Base-by-base conservation (phyloP, 2,888 invertebrate genomes). In the Sphaerophoria taeniata region DNA sequence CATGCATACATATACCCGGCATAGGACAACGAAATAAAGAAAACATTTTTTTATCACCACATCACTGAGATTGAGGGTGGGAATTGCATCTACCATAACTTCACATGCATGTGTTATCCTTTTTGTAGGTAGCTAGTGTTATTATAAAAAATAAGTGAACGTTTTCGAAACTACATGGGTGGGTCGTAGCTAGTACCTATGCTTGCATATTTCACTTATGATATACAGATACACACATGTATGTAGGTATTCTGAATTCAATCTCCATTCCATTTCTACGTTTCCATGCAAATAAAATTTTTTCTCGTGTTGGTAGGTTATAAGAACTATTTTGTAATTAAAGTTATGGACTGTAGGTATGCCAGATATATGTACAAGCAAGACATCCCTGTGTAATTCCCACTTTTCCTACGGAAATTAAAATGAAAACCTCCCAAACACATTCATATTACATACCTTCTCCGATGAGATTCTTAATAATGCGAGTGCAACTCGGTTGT, bases 61-160 rank as follows among this genome's bases (percentile, higher is more conserved):
- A 76, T 76, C 81, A 81, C 85, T 69, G 81, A 81, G 69, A 85
- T 76, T 85, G 81, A 80, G 81, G 61, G 76, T 63, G 76, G 76
- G 81, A 81, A 81, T 76, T 76, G 72, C 81, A 76, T 76, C 43
- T 56, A 76, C 61, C 24, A 24, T 73, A 85, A 76, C 85, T 76
- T 76, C 76, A 72, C 55, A 73, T 76, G 72, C 47, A 71, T 79
- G 75, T 79, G 75, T 51, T 75, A 67, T 74, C 74, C 75, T 84
- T 79, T 82, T 84, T 79, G 71, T 79, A 75, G 65, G 60, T 73
- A 47, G 65, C 53, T 73, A 47, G 67, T 58, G 74, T 61, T 71
- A 61, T 53, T 53, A 70, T 58, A 56, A 55, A 39, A 70, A 71
- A 56, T n/a, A 56, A 72, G 43, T 70, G 67, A 73, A 73, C 70